phyloP scores from a whole-genome alignment of 64 coral and sea anemone species.

The Montipora efflorescens region DNA sequence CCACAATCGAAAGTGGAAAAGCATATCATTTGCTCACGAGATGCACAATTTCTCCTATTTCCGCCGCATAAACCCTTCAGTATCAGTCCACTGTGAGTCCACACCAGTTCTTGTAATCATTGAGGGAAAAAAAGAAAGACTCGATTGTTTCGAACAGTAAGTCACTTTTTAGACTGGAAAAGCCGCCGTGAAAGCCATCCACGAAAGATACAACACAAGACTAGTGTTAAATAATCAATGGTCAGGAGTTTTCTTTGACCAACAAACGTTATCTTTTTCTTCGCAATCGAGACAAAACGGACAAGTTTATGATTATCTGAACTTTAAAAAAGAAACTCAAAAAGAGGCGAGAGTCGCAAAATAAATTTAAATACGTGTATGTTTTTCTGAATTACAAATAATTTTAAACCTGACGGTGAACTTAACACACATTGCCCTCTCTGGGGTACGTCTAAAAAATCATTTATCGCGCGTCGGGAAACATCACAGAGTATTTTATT shows the following conservation, averaged over 20 bases:
- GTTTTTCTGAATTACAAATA: background rate
- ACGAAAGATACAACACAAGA: no score
- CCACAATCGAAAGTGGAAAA: background rate
- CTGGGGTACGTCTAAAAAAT: background rate
- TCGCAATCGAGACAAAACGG: background rate
- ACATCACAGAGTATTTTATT: slow-evolving; percentile 9
- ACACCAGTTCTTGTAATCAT: background rate
- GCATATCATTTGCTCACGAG: background rate
- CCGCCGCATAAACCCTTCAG: no score
- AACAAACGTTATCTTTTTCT: background rate
- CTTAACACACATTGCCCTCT: background rate
- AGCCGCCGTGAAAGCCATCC: background rate
- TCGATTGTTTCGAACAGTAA: background rate
- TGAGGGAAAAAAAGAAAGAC: background rate
- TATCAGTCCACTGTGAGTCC: no score
- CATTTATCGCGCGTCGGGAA: background rate
- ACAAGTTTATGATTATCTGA: no score
- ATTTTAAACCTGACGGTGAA: background rate
- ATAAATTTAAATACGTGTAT: no score
- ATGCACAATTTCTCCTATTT: background rate
- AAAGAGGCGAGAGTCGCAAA: no score
- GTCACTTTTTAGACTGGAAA: background rate
- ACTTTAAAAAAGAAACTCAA: no score
- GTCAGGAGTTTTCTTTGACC: no score
- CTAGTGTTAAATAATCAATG: no score